Conservation (phyloP, 2,888 invertebrate species). For the Idaea aversata region DNA sequence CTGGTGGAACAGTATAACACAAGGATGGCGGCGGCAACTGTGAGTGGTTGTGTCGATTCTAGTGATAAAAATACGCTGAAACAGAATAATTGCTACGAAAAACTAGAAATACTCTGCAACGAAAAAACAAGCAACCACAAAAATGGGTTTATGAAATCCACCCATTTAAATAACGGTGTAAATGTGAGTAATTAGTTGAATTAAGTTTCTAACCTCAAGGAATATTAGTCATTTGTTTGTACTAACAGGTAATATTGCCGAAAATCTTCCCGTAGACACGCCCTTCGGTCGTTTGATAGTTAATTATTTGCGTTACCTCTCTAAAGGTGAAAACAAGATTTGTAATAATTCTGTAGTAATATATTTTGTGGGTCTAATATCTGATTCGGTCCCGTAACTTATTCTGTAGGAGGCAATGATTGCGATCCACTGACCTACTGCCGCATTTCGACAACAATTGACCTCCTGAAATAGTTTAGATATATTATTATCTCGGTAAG, state of each 20-base stretch:
- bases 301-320: neutral
- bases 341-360: neutral
- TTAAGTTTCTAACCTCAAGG: conserved; percentile 34
- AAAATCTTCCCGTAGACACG: conserved; percentile 13
- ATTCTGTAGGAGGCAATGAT: too few species aligned
- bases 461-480: too few species aligned
- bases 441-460: too few species aligned
- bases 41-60: conserved; percentile 38
- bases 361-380: too few species aligned
- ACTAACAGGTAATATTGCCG: conserved; percentile 7
- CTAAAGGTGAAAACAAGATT: neutral
- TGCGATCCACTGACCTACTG: too few species aligned
- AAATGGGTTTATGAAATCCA: conserved; percentile 56
- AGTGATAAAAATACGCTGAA: conserved; percentile 32
- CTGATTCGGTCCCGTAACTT: too few species aligned
- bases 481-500: too few species aligned
- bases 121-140: conserved; percentile 47
- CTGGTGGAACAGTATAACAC: conserved; percentile 14
- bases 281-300: conserved; percentile 6
- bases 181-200: conserved; percentile 53
- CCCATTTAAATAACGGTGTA: conserved; percentile 46
- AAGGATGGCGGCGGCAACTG: conserved; percentile 57
- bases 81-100: conserved; percentile 41
- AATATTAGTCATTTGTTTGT: conserved; percentile 11
- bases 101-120: conserved; percentile 43